phyloP scores from a whole-genome alignment of 2,797 vertebrate species.

The Heteromormyrus szaboi region DNA sequence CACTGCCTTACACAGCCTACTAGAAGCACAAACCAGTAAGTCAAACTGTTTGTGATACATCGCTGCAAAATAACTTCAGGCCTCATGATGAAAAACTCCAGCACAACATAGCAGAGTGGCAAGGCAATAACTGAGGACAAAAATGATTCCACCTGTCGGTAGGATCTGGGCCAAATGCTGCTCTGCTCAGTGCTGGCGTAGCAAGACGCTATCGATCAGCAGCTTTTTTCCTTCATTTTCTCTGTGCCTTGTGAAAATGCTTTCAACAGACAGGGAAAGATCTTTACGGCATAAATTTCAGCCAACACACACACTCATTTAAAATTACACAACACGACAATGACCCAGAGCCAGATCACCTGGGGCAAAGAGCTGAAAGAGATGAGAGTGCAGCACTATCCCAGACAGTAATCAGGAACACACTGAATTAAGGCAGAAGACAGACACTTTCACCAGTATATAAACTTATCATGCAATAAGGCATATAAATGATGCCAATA shows the following conservation, averaged over 20 bases:
- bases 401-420: not conserved
- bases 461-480: constrained; percentile 5
- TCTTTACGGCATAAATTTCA: not conserved
- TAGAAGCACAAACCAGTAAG: constrained; percentile 10
- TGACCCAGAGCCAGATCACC: not conserved
- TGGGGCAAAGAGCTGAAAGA: constrained; percentile 21
- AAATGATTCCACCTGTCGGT: not conserved
- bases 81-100: not conserved
- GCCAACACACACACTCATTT: constrained; percentile 1
- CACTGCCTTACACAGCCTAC: not conserved
- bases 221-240: not conserved
- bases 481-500: not conserved
- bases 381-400: not conserved
- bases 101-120: not conserved
- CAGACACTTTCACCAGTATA: constrained; percentile 18
- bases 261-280: constrained; percentile 6
- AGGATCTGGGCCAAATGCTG: constrained; percentile 3
- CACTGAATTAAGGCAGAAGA: not conserved
- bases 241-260: not conserved
- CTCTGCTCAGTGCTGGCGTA: not conserved
- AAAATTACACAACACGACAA: not conserved
- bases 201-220: constrained; percentile 1
- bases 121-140: not conserved
- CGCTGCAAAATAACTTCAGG: not conserved
- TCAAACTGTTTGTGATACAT: not conserved